phyloP scores from a whole-genome alignment of 2,797 vertebrate species.

The Neopelma chrysocephalum region DNA sequence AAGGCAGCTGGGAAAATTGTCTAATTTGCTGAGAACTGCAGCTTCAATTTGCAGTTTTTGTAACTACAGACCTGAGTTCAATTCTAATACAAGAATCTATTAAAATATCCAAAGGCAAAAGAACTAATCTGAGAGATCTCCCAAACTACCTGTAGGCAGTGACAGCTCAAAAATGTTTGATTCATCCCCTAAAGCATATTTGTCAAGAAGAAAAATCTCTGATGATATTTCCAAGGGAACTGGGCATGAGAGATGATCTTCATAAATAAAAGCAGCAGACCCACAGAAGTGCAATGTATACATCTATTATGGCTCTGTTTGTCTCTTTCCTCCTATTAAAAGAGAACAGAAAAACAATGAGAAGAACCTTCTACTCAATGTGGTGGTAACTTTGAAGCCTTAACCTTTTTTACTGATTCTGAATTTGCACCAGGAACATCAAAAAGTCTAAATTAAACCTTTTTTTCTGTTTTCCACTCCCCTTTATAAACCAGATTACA shows the following conservation, averaged over 20 bases:
- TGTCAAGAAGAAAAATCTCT: constrained; percentile 6
- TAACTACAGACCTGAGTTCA: constrained; percentile 6
- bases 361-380: background rate
- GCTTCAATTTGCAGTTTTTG: background rate
- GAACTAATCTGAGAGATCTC: background rate
- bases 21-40: background rate
- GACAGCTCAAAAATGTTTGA: background rate
- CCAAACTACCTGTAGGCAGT: background rate
- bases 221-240: background rate
- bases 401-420: background rate
- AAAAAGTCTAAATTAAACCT: background rate
- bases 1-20: background rate
- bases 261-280: background rate
- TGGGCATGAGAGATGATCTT: background rate
- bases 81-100: constrained; percentile 17
- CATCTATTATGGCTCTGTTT: background rate
- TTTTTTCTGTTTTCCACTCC: background rate
- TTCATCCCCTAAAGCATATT: background rate
- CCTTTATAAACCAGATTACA: background rate
- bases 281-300: background rate
- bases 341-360: background rate
- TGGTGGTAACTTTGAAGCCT: background rate
- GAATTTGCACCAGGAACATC: background rate
- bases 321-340: background rate
- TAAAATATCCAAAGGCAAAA: constrained; percentile 48